Percentiles rank a stretch among this genome's conserved stretches.
Conservation (phyloP, 2,113 vertebrate species). For the Rhizomys pruinosus region DNA sequence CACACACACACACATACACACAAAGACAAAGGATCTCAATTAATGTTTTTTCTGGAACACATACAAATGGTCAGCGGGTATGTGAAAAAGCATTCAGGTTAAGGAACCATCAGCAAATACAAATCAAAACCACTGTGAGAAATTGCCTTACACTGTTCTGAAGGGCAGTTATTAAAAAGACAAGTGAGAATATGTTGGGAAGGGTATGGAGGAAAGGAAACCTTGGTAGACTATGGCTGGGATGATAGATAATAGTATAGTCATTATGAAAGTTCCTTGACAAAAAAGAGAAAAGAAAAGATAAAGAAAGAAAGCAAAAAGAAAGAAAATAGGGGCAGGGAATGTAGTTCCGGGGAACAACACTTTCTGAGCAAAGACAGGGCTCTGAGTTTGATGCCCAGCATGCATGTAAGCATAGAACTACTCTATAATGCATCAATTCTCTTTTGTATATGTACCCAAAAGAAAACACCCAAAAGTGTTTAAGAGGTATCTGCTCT, state of each 20-base stretch:
- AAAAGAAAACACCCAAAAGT: not conserved
- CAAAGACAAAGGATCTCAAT: conserved; percentile 6
- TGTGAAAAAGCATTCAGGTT: not conserved
- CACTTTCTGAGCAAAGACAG: not conserved
- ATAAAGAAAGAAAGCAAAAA: not conserved
- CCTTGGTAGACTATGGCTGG: not conserved
- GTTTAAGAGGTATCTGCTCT: not conserved
- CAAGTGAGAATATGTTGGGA: not conserved
- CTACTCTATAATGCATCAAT: not conserved
- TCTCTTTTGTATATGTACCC: not conserved
- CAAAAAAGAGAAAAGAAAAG: not conserved
- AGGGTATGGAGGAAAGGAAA: not conserved
- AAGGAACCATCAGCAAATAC: not conserved
- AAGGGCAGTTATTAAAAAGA: not conserved
- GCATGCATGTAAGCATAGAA: not conserved
- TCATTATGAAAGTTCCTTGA: not conserved
- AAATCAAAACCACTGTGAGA: not conserved
- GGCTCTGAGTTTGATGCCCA: not conserved
- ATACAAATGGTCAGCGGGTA: not conserved
- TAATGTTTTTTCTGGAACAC: not conserved
- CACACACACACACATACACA: too few species aligned
- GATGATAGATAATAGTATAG: not conserved
- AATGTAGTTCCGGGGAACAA: not conserved
- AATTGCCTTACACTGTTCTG: not conserved
- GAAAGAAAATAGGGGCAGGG: not conserved